phyloP scores from a whole-genome alignment of 2,888 invertebrate species.

The Nebria salina region DNA sequence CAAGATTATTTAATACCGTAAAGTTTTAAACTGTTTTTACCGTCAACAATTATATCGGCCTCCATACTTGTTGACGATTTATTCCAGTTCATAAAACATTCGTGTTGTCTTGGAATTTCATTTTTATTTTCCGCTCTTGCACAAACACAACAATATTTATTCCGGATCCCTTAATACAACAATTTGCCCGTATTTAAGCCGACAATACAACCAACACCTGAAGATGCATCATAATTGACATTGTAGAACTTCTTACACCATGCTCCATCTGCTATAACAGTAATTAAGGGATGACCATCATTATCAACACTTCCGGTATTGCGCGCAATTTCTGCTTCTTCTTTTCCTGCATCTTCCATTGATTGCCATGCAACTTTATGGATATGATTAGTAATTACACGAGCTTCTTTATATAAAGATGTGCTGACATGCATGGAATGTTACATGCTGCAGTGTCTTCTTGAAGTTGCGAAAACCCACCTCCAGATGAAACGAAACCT shows the following conservation, averaged over 20 bases:
- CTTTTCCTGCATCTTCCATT: conserved; percentile 2
- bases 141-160: conserved; percentile 8
- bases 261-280: neutral
- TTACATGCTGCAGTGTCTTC: neutral
- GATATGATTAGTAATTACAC: neutral
- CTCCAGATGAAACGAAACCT: conserved; percentile 38
- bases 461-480: too few species aligned
- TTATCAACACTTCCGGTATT: neutral
- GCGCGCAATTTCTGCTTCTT: neutral
- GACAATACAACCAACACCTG: neutral
- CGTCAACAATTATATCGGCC: conserved; percentile 17
- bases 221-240: too few species aligned
- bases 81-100: conserved; percentile 35
- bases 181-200: neutral
- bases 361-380: neutral
- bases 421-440: neutral
- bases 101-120: neutral
- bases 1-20: conserved; percentile 23
- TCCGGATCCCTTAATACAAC: neutral
- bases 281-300: neutral
- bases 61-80: conserved; percentile 22
- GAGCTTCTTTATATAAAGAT: neutral
- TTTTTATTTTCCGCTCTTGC: conserved; percentile 18
- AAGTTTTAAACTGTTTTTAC: conserved; percentile 14
- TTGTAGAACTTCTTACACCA: neutral